Evolutionary conservation across 2,888 invertebrate species (phyloP).

Genomic region (Leptarthrus brevirostris): DNA sequence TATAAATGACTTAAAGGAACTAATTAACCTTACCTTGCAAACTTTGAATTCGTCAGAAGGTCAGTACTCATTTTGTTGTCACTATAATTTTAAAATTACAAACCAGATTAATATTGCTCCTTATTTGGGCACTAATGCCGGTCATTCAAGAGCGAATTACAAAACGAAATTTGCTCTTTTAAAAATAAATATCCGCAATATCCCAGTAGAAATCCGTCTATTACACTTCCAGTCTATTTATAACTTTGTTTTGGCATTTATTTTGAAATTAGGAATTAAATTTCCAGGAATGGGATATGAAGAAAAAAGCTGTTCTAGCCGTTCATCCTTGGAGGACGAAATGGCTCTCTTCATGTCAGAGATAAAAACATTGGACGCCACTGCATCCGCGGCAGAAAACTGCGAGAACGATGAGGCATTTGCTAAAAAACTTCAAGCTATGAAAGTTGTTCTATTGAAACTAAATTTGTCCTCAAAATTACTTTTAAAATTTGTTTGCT

Average conservation of each 20-base stretch:
- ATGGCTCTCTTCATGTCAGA: constrained; percentile 62
- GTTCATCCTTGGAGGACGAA: constrained; percentile 59
- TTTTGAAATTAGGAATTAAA: too few relatives aligned
- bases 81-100: too few relatives aligned
- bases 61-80: background rate
- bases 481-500: constrained; percentile 52
- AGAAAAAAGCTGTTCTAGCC: background rate
- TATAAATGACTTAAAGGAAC: constrained; percentile 74
- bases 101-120: too few relatives aligned
- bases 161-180: too few relatives aligned
- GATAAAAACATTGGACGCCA: constrained; percentile 58
- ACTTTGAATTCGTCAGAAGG: constrained; percentile 59
- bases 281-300: constrained; percentile 51
- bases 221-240: too few relatives aligned
- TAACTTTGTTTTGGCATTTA: too few relatives aligned
- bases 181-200: too few relatives aligned
- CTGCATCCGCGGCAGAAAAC: constrained; percentile 11
- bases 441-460: constrained; percentile 47
- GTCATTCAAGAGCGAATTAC: too few relatives aligned
- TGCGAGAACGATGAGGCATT: constrained; percentile 31
- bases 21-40: constrained; percentile 77
- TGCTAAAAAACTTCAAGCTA: constrained; percentile 43
- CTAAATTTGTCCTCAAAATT: constrained; percentile 5
- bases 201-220: too few relatives aligned
- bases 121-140: too few relatives aligned